Base-by-base conservation (phyloP, 2,888 invertebrate species). In the Apodemia duryi region DNA sequence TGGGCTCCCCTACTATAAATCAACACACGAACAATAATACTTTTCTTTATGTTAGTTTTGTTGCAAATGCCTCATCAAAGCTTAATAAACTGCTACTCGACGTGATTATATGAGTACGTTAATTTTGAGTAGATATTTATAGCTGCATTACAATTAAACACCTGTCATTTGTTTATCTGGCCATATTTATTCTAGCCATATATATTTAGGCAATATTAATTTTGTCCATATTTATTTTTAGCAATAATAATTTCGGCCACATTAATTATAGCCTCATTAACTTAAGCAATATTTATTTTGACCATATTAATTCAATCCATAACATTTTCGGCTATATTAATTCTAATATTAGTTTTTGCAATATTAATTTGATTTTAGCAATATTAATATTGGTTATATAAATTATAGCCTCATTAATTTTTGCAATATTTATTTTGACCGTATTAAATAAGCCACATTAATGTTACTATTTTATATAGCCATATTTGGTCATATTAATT, bases 241-340 rank as follows among this genome's bases (percentile, higher is more conserved):
- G 28, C 52, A 21, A 52, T 28, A 21, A 6, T n/a, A 52, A 21
- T 21, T 21, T 28, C 7, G 2, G 6, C 7, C 11, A 51, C 2
- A n/a, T n/a, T n/a, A 51, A n/a, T 51, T 51, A 2, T 52, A 28
- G 21, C 9, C 7, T 9, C 5, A 52, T 21, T 21, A 51, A n/a
- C 29, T 52, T 52, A 7, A 21, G 21, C 3, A 10, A 10, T 28
- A 21, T 29, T 10, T n/a, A 1, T 52, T 28, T 9, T 57, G 6
- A 11, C 49, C 61, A 67, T 67, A 67, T 66, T 65, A 63, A 62
- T 65, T 49, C 62, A 38, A 62, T n/a, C 11, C 10, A 41, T 2
- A 43, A 11, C 11, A 11, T 6, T 43, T 11, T 11, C 4, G 43
- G 11, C 11, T 4, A 11, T 11, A 43, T 43, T 43, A 43, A 43